phyloP scores from a whole-genome alignment of 2,888 invertebrate genomes.

The Lumbricus terrestris region DNA sequence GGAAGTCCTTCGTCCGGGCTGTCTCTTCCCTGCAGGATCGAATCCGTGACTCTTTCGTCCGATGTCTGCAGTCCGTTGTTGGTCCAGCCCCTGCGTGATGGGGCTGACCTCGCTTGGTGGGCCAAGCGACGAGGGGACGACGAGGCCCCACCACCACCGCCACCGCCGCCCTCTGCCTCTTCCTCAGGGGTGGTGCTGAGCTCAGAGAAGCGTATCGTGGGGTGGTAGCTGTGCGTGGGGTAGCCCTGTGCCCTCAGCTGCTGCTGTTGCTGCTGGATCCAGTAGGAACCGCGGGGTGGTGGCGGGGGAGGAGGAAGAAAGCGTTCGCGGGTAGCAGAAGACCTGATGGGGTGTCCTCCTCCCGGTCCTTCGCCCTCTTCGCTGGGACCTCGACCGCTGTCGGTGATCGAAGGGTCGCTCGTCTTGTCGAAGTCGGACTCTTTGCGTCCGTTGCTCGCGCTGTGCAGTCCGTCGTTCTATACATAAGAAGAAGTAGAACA shows the following conservation, averaged over 20 bases:
- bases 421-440: slow-evolving; percentile 7
- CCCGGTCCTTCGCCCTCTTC: slow-evolving; percentile 24
- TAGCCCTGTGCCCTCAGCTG: background rate
- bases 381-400: slow-evolving; percentile 27
- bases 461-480: background rate
- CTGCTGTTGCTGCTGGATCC: slow-evolving; percentile 19
- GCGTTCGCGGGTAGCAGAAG: background rate
- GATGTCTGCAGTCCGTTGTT: background rate
- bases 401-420: slow-evolving; percentile 26
- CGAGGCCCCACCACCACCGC: too few relatives aligned
- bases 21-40: background rate
- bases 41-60: background rate
- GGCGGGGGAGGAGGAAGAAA: slow-evolving; percentile 24
- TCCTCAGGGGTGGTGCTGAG: slow-evolving; percentile 24
- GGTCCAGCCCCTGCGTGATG: background rate
- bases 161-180: background rate
- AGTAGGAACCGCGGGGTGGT: slow-evolving; percentile 25
- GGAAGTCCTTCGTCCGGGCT: slow-evolving; percentile 13
- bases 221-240: background rate
- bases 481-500: too few relatives aligned
- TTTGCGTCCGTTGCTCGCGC: background rate
- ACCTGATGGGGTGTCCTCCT: background rate
- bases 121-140: background rate
- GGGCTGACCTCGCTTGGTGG: background rate
- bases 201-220: slow-evolving; percentile 20